Base-by-base conservation (phyloP, 2,888 invertebrate genomes). In the Drosophila quinaria region DNA sequence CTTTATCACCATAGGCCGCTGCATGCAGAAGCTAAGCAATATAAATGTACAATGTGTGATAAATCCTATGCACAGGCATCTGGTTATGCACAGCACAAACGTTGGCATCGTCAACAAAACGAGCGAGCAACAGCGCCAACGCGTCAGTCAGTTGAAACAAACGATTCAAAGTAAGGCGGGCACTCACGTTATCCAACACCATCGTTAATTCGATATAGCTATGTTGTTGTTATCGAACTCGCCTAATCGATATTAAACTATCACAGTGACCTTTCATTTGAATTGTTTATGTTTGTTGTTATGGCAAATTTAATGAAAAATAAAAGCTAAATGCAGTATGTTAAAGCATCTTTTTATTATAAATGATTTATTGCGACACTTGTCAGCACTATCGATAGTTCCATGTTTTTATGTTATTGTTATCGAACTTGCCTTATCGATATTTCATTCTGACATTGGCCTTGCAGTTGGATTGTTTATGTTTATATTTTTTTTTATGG, bases 71-170 rank as follows among this genome's bases (percentile, higher is more conserved):
- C 89, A 10, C 91, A 91, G 58, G 80, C 79, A 33, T 75, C 90
- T 61, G 92, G 92, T 10, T 83, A 76, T 19, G 80, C 91, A 13
- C 87, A 87, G 52, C 90, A 90, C 56, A 90, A 89, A 64, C 84
- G 89, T 42, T 79, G 80, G 69, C 90, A 90, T 67, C 74, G 74
- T 2, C 66, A 72, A 17, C 73, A 59, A 9, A 61, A 50, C 19
- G 67, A 73, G 11, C 66, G 80, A 8, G 73, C 50, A 42, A 81
- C 84, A 5, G 58, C 50, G 4, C 51, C 37, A n/a, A 25, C 22
- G 6, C 15, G n/a, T n/a, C n/a, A 39, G 8, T 39, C 39, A 3
- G 19, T n/a, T 19, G 11, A 41, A 56, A 4, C 31, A 11, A 22
- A 35, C 41, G 10, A 47, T 74, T 77, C 2, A 46, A 74, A 70